Conservation (phyloP, 2,797 vertebrate species). For the Vireo griseus region DNA sequence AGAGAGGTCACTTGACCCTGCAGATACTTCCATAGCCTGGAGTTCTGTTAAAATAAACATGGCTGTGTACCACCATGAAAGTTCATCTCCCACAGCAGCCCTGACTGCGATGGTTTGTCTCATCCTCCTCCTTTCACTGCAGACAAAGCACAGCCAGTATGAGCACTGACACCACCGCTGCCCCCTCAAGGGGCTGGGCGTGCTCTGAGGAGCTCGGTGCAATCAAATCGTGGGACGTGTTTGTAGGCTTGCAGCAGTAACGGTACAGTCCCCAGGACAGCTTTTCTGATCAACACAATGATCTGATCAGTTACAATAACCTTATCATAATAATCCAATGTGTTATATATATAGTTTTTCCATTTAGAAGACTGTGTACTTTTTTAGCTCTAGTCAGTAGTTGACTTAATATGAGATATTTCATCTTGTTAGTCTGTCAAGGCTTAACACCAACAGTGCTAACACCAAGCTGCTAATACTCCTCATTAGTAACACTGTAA, state of each 20-base stretch:
- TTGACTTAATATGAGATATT: not conserved
- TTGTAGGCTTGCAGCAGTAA: not conserved
- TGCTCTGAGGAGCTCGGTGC: rapidly evolving
- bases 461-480: not conserved
- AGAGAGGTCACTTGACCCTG: not conserved
- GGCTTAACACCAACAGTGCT: not conserved
- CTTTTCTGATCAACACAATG: not conserved
- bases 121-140: not conserved
- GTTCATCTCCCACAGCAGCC: not conserved
- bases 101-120: not conserved
- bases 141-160: not conserved
- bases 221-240: rapidly evolving
- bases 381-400: not conserved
- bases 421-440: not conserved
- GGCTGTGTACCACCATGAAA: not conserved
- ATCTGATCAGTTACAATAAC: not conserved
- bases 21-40: not conserved
- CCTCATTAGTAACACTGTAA: not conserved
- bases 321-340: not conserved
- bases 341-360: not conserved
- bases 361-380: not conserved
- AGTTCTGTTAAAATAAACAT: not conserved
- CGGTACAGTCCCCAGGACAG: not conserved
- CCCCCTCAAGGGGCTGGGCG: not conserved
- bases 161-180: rapidly evolving